phyloP scores from a whole-genome alignment of 2,797 vertebrate genomes.

The Sebastolobus altivelis region DNA sequence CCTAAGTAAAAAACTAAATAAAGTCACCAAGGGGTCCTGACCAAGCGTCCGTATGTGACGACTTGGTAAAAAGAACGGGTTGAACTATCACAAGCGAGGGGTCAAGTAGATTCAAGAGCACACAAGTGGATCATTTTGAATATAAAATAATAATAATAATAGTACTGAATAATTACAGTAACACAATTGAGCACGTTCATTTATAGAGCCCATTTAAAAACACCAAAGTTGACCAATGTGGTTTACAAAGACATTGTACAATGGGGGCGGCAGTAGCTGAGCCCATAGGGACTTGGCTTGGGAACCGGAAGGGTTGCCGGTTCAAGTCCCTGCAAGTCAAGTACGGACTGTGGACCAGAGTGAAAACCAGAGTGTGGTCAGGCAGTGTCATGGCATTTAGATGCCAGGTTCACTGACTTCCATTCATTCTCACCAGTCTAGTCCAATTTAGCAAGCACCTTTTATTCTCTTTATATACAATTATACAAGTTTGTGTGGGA shows the following conservation, averaged over 20 bases:
- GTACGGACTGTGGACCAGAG: not conserved
- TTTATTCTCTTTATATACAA: not conserved
- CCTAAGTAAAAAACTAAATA: not conserved
- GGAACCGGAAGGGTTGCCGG: too few relatives aligned
- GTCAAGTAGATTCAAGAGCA: conserved; percentile 13
- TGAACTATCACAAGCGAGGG: not conserved
- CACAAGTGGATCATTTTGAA: conserved; percentile 11
- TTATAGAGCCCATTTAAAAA: not conserved
- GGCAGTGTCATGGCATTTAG: not conserved
- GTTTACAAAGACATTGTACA: too few relatives aligned
- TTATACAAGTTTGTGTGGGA: not conserved
- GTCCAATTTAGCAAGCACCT: not conserved
- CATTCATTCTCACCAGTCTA: not conserved
- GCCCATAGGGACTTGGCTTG: not conserved
- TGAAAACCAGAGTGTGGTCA: too few relatives aligned
- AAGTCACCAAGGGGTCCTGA: not conserved
- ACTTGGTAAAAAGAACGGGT: not conserved
- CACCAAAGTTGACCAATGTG: not conserved
- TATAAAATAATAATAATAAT: not conserved
- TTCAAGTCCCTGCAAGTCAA: not conserved
- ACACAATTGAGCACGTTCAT: not conserved
- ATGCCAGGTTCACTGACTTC: not conserved
- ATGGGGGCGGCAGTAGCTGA: too few relatives aligned
- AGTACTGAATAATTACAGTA: not conserved
- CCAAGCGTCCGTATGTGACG: not conserved